Conservation (phyloP, 2,113 vertebrate species). For the Vidua chalybeata region DNA sequence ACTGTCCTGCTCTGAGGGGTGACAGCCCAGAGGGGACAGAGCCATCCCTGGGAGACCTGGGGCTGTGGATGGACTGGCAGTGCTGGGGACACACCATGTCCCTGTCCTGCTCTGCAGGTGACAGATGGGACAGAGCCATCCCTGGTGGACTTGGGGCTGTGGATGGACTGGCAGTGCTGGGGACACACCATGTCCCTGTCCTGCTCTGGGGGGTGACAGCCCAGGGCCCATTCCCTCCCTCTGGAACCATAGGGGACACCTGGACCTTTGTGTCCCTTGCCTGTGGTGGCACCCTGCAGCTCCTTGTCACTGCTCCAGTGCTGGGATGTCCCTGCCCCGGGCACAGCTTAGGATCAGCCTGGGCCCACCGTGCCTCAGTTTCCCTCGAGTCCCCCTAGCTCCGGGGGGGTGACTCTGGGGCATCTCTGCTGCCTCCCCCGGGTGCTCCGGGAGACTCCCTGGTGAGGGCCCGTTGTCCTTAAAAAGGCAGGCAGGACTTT, state of each 20-base stretch:
- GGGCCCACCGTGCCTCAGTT: not conserved
- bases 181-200: not conserved
- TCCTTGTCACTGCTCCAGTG: not conserved
- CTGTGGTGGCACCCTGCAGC: not conserved
- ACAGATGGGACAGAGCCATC: not conserved
- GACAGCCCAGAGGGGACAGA: not conserved
- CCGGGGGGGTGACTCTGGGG: not conserved
- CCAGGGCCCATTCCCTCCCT: not conserved
- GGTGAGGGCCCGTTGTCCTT: not conserved
- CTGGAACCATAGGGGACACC: fast-evolving
- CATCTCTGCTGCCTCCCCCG: not conserved
- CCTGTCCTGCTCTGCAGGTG: not conserved
- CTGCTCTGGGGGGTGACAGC: fast-evolving
- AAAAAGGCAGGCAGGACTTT: slow-evolving; percentile 23
- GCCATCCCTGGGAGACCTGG: fast-evolving
- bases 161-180: not conserved
- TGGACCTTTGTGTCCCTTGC: not conserved
- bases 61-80: not conserved
- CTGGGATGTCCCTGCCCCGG: not conserved
- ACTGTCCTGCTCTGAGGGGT: fast-evolving
- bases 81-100: not conserved
- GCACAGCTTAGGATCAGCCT: fast-evolving
- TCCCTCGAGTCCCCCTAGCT: not conserved
- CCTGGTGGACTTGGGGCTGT: fast-evolving
- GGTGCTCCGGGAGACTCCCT: not conserved